Conservation (phyloP, 1,140 invertebrate species). For the Diachasmimorpha longicaudata region DNA sequence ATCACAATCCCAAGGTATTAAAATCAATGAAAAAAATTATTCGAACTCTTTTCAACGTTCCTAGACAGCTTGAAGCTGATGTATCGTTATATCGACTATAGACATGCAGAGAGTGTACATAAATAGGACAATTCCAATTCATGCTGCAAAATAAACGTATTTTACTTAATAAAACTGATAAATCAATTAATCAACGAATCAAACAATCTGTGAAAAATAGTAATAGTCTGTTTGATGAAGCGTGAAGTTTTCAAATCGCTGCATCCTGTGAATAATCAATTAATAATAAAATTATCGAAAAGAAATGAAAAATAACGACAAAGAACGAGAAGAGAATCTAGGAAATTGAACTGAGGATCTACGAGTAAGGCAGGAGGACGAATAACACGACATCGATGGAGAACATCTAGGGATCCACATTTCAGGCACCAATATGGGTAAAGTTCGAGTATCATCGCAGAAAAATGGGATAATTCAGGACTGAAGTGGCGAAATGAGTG, state of each 20-base stretch:
- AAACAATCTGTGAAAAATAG: background rate
- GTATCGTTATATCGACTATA: conserved; percentile 3
- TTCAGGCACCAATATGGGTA: conserved; percentile 9
- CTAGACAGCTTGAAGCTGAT: background rate
- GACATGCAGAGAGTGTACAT: background rate
- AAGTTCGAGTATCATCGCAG: conserved; percentile 11
- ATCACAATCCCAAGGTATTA: conserved; percentile 20
- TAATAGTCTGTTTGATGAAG: background rate
- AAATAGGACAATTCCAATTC: conserved; percentile 28
- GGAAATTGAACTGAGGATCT: background rate
- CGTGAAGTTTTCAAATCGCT: background rate
- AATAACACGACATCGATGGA: background rate
- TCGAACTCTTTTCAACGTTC: background rate
- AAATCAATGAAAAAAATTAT: background rate
- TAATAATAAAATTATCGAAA: background rate
- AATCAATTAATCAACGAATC: conserved; percentile 13
- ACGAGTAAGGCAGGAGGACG: background rate
- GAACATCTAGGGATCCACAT: background rate
- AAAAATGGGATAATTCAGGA: conserved; percentile 7
- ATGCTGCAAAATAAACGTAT: conserved; percentile 40
- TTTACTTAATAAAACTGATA: conserved; percentile 18
- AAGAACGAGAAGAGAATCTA: conserved; percentile 11
- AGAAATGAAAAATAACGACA: background rate
- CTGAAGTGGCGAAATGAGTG: conserved; percentile 17
- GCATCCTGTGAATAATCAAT: conserved; percentile 5